Base-by-base conservation (phyloP, 1,140 invertebrate species). In the Apis mellifera region DNA sequence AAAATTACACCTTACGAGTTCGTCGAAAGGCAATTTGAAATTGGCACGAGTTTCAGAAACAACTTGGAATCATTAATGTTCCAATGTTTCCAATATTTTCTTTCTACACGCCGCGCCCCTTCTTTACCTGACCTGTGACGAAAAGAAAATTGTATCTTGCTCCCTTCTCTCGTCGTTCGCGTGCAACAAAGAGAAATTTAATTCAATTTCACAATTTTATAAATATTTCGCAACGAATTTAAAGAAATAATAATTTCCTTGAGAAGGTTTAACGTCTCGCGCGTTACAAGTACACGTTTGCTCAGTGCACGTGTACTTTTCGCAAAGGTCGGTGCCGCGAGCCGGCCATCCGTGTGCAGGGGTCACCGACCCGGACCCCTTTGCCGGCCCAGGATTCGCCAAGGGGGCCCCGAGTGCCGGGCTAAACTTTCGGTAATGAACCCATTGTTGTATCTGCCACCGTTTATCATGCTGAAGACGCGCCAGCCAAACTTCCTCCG, bases 391-490 rank as follows among this genome's bases (percentile, higher is more conserved):
- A 78, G 59, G 59, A 65, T 78, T 70, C 66, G 75, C 81, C 75
- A 64, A 81, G 71, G 50, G 71, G 84, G 77, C 71, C 57, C 57
- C 71, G 69, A 26, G 26, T 26, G 26, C 68, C 65, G 75, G 86
- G 50, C 81, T 78, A 75, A 82, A 77, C 69, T 89, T 91, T 89
- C 81, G 86, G 85, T 84, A 84, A 88, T 83, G 86, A 86, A 82
- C 82, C 75, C 72, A 82, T 90, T 86, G 77, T 89, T 89, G 74
- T 79, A 50, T 71, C 77, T 68, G 83, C 70, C 80, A 78, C 48
- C 66, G 73, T 84, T 81, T 77, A 75, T 82, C 83, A 84, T 78
- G 81, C 21, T n/a, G 50, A 26, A 42, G 17, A 17, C 54, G 54
- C 19, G 21, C 48, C 21, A 57, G 21, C 26, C 17, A 75, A 75